These are phyloP conservation scores for Drosophila melanosoma DNA, from an alignment of 2,888 invertebrate species.

Conservation along the genomic window DNA sequence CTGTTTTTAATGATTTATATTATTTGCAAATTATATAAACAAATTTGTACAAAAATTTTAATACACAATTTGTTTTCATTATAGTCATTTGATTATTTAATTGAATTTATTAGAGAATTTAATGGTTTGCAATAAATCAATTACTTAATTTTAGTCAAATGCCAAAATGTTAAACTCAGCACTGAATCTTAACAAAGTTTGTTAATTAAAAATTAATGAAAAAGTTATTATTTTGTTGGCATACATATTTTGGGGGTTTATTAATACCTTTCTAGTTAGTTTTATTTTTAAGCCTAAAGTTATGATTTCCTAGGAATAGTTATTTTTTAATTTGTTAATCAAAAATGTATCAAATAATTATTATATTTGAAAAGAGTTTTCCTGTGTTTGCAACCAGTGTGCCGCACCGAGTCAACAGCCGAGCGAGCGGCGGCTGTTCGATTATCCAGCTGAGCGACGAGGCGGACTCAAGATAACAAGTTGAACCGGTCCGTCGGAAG, in stretches of 20 bases:
- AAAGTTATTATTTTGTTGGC: background rate
- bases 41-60: background rate
- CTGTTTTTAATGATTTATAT: no score
- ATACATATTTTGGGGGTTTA: background rate
- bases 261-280: background rate
- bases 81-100: background rate
- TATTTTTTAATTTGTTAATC: background rate
- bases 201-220: background rate
- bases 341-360: background rate
- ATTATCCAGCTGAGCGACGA: constrained; percentile 63
- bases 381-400: background rate
- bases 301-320: background rate
- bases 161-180: background rate
- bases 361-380: background rate
- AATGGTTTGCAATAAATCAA: background rate
- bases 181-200: background rate
- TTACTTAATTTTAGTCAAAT: background rate
- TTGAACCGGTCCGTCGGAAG: constrained; percentile 64
- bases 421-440: constrained; percentile 38
- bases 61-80: background rate
- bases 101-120: background rate
- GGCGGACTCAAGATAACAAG: constrained; percentile 68
- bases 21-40: no score
- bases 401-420: constrained; percentile 23
- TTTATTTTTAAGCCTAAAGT: background rate